A percentile compares a stretch with the other conserved stretches of the same genome.
phyloP scores from a whole-genome alignment of 2,888 invertebrate genomes.

The Dolomedes plantarius region DNA sequence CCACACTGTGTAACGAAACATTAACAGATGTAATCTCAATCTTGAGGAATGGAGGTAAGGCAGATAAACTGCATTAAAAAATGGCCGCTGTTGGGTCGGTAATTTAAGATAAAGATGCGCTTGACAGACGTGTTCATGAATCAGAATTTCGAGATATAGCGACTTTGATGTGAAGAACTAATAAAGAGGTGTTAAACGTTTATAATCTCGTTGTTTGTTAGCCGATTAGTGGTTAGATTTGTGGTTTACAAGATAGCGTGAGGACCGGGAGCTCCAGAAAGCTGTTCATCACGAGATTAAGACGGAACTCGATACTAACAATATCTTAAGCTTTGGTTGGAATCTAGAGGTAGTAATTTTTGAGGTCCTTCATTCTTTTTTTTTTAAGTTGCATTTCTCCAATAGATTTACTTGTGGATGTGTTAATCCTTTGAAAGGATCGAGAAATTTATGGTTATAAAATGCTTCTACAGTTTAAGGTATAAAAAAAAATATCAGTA shows the following conservation, averaged over 20 bases:
- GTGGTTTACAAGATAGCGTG: not conserved
- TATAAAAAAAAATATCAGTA: too few relatives aligned
- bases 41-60: not conserved
- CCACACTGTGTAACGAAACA: too few relatives aligned
- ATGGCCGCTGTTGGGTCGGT: not conserved
- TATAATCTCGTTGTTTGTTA: conserved; percentile 55
- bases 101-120: too few relatives aligned
- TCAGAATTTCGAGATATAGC: conserved; percentile 40
- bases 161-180: conserved; percentile 31
- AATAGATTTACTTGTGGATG: too few relatives aligned
- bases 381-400: too few relatives aligned
- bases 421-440: too few relatives aligned
- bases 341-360: too few relatives aligned
- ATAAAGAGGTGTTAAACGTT: conserved; percentile 57
- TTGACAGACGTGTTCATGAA: too few relatives aligned
- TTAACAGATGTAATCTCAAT: not conserved
- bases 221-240: conserved; percentile 43
- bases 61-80: not conserved
- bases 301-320: not conserved
- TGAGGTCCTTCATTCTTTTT: too few relatives aligned
- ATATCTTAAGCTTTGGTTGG: not conserved
- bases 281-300: not conserved
- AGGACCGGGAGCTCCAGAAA: not conserved
- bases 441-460: too few relatives aligned
- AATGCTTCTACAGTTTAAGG: too few relatives aligned